Evolutionary conservation across 2,888 invertebrate genomes (phyloP).

Genomic region (Chouioia cunea): DNA sequence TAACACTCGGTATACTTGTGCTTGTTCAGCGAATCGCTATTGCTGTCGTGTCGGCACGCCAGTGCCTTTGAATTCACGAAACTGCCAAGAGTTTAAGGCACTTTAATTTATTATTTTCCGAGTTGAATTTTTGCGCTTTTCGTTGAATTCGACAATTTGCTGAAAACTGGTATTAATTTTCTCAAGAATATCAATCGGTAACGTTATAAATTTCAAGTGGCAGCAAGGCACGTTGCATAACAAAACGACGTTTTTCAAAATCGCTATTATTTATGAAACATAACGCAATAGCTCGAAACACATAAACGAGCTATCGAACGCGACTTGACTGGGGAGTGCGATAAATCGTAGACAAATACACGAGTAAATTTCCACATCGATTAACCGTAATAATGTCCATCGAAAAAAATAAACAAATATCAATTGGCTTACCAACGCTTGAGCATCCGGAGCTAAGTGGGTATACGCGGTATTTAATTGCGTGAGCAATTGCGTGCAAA

Average conservation of each 20-base stretch:
- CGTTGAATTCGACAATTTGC: too few relatives aligned
- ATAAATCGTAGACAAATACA: slow-evolving; percentile 32
- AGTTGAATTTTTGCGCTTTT: too few relatives aligned
- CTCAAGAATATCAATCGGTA: too few relatives aligned
- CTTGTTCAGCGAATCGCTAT: slow-evolving; percentile 24
- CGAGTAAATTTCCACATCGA: slow-evolving; percentile 14
- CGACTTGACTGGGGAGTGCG: slow-evolving; percentile 43
- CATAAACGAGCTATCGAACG: slow-evolving; percentile 47
- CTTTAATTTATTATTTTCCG: too few relatives aligned
- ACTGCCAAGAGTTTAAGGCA: slow-evolving; percentile 17
- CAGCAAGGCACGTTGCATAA: too few relatives aligned
- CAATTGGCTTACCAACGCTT: slow-evolving; percentile 62
- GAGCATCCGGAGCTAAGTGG: slow-evolving; percentile 66
- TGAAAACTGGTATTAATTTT: too few relatives aligned
- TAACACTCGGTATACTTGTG: slow-evolving; percentile 11
- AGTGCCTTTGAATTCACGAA: slow-evolving; percentile 16
- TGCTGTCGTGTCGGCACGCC: slow-evolving; percentile 4
- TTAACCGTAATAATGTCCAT: neutral
- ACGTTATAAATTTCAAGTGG: neutral
- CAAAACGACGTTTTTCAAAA: neutral
- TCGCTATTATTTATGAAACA: neutral
- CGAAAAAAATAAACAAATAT: neutral
- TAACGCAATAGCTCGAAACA: neutral
- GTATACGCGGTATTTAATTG: slow-evolving; percentile 67
- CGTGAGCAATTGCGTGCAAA: slow-evolving; percentile 65